These are phyloP conservation scores for Vireo altiloquus DNA, from an alignment of 2,113 vertebrate species.

Conservation along the genomic window DNA sequence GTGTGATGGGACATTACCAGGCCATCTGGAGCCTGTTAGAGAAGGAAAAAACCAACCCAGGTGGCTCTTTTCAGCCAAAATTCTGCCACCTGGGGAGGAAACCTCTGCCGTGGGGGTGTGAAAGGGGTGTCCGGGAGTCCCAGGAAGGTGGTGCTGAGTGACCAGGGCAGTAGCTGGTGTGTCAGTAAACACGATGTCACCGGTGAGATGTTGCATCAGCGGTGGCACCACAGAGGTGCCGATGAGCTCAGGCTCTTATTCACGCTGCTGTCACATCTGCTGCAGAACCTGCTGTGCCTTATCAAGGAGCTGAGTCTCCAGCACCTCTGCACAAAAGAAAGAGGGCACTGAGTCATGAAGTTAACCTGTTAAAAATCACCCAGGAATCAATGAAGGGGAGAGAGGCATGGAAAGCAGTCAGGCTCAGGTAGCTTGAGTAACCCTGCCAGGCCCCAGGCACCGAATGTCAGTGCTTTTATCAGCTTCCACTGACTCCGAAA, in stretches of 20 bases:
- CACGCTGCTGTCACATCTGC: neutral
- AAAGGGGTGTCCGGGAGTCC: neutral
- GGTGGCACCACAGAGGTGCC: neutral
- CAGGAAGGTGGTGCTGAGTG: neutral
- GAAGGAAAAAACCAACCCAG: neutral
- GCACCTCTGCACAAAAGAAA: neutral
- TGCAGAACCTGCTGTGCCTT: neutral
- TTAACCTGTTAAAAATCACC: neutral
- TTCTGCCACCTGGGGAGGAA: neutral
- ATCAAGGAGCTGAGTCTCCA: constrained; percentile 1
- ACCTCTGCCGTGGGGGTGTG: neutral
- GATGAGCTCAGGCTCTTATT: constrained; percentile 37
- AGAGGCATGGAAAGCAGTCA: neutral
- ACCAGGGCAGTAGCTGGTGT: neutral
- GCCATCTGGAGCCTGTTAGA: neutral
- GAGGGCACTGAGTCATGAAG: neutral
- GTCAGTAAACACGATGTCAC: neutral
- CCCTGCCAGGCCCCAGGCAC: neutral
- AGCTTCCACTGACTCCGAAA: neutral
- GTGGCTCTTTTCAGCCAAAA: neutral
- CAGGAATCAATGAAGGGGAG: neutral
- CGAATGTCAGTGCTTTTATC: neutral
- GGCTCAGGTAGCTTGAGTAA: neutral
- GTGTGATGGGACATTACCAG: neutral
- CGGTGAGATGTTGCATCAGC: neutral